Evolutionary conservation across 2,888 invertebrate genomes (phyloP).

Genomic region (Apamea epomidion): DNA sequence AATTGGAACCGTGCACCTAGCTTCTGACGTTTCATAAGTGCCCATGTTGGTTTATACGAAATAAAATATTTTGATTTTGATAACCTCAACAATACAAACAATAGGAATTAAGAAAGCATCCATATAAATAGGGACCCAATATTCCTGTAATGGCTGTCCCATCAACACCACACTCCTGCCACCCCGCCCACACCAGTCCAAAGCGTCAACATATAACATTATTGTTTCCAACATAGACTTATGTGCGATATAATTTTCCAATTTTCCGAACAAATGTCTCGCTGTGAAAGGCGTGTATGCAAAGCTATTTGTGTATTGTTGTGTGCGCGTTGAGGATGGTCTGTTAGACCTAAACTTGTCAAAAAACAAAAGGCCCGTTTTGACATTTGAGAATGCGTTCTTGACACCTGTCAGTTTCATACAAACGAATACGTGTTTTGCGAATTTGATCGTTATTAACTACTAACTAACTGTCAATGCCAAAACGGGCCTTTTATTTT

Average conservation of each 20-base stretch:
- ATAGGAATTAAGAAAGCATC: too few species aligned
- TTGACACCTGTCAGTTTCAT: too few species aligned
- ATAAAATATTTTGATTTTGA: too few species aligned
- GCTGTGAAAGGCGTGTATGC: constrained; percentile 76
- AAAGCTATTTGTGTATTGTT: constrained; percentile 62
- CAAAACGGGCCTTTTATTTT: too few species aligned
- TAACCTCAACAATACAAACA: background rate
- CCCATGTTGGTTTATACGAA: too few species aligned
- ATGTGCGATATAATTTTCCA: constrained; percentile 85
- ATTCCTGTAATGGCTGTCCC: constrained; percentile 11
- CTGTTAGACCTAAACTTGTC: background rate
- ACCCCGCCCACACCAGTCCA: constrained; percentile 22
- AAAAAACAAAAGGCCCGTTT: too few species aligned
- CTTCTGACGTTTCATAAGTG: too few species aligned
- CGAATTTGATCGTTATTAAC: too few species aligned
- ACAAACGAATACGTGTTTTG: too few species aligned
- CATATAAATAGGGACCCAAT: background rate
- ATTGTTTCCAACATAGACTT: constrained; percentile 78
- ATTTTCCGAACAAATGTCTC: constrained; percentile 86
- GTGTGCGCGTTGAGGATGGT: constrained; percentile 62
- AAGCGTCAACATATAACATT: constrained; percentile 51
- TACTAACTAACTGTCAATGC: too few species aligned
- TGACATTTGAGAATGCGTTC: too few species aligned
- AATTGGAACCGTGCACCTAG: too few species aligned
- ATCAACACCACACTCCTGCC: constrained; percentile 44